Evolutionary conservation across 2,888 invertebrate genomes (phyloP), one percentile per base, ranked within the genome.

Genomic region (Campopleginae sp.): DNA sequence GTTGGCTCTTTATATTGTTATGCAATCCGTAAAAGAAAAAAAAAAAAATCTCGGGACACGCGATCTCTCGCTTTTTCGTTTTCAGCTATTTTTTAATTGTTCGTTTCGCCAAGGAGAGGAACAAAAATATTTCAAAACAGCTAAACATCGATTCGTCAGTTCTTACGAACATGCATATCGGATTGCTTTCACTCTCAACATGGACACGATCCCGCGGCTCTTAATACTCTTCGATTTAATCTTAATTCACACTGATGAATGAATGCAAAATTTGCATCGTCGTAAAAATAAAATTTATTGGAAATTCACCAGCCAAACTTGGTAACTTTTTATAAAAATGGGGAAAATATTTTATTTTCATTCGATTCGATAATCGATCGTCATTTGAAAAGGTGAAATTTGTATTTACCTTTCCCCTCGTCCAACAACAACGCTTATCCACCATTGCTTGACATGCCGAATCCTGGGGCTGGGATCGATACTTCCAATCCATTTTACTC

Each of bases 401-500:
- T 23, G 2, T 23, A 27, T 51, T 85, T 84, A 95, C 95, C 94
- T 98, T 98, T 70, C 98, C 98, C 82, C 98, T 95, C 0, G 98
- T 98, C 98, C 98, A 98, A 90, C 96, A 96, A 91, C 98, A 98
- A 63, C 97, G 95, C 89, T 96, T 95, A 91, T 97, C 97, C 77
- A 96, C 94, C 97, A 98, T 98, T 0, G 98, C 98, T 92, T 97
- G 97, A 88, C 98, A 98, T 0, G 98, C 98, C 0, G 97, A 95
- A 66, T 95, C 95, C 94, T 97, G 97, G 0, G 98, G 97, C 92
- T 98, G 97, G 0, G 98, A 96, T 88, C 98, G 97, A 94, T 98
- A 98, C 90, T 97, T 97, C 98, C 98, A 98, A 93, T 98, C 98
- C 90, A 98, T 93, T 94, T 97, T 97, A 92, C 98, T 98, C 90